These are phyloP conservation scores for Ochropleura plecta DNA, from an alignment of 2,888 invertebrate genomes.

Conservation along the genomic window DNA sequence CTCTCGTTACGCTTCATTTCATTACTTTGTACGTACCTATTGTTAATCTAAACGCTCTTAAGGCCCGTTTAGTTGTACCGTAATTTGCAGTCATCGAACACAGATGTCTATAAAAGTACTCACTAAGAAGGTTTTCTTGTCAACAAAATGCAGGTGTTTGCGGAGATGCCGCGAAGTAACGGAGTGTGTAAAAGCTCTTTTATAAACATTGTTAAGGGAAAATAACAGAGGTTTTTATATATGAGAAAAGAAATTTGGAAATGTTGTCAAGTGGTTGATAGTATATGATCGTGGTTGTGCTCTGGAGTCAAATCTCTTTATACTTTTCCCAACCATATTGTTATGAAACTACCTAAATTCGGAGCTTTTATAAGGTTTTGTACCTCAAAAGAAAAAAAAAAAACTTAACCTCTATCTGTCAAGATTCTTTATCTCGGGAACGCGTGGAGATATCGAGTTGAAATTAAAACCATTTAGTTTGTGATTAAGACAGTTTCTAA, in stretches of 20 bases:
- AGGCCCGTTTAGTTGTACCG: conserved; percentile 12
- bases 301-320: neutral
- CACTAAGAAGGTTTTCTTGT: conserved; percentile 5
- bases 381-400: no score
- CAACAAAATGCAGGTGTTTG: neutral
- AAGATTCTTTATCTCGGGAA: no score
- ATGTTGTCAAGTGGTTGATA: neutral
- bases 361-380: no score
- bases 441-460: no score
- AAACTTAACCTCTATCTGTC: no score
- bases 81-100: conserved; percentile 1
- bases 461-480: no score
- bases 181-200: neutral
- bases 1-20: conserved; percentile 58
- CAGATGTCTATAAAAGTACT: neutral
- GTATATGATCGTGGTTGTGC: neutral
- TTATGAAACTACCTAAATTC: neutral
- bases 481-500: no score
- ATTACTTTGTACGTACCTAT: conserved; percentile 54
- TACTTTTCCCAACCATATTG: neutral
- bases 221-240: neutral
- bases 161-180: neutral
- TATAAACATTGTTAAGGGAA: neutral
- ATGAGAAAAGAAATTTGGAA: no score
- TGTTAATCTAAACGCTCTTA: conserved; percentile 53